phyloP scores from a whole-genome alignment of 1,140 invertebrate species.

The Psix sp. region DNA sequence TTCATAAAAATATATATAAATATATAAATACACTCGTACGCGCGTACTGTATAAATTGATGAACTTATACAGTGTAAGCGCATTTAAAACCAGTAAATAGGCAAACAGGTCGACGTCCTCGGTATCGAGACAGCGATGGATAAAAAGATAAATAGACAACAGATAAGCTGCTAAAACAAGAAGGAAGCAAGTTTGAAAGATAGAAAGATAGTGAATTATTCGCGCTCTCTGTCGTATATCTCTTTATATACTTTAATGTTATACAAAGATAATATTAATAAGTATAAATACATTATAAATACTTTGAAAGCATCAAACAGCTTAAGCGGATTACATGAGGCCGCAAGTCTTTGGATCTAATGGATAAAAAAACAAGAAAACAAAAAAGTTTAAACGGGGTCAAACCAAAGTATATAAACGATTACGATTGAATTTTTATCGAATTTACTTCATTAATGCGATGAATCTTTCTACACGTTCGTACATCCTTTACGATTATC shows the following conservation, averaged over 20 bases:
- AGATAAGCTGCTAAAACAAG: conserved; percentile 18
- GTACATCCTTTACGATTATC: conserved; percentile 72
- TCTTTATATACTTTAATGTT: conserved; percentile 71
- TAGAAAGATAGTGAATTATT: conserved; percentile 26
- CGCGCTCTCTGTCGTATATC: conserved; percentile 67
- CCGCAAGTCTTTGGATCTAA: conserved; percentile 24
- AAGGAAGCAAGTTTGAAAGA: conserved; percentile 14
- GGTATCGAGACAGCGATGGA: conserved; percentile 16
- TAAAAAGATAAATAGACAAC: conserved; percentile 11
- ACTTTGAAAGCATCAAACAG: conserved; percentile 54
- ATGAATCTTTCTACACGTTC: conserved; percentile 77
- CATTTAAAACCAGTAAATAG: conserved; percentile 50
- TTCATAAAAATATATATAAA: conserved; percentile 56
- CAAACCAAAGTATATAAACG: conserved; percentile 48
- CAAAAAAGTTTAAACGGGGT: too few species aligned
- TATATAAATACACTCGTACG: conserved; percentile 59
- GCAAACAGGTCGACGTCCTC: conserved; percentile 45
- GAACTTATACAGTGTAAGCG: conserved; percentile 36
- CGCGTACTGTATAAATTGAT: conserved; percentile 25
- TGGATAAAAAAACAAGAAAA: not conserved
- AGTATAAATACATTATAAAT: conserved; percentile 60
- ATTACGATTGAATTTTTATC: conserved; percentile 71
- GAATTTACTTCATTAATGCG: conserved; percentile 74
- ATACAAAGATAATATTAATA: conserved; percentile 65
- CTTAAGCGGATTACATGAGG: conserved; percentile 38